Conservation (phyloP, 2,888 invertebrate genomes). For the Meloe dianella region DNA sequence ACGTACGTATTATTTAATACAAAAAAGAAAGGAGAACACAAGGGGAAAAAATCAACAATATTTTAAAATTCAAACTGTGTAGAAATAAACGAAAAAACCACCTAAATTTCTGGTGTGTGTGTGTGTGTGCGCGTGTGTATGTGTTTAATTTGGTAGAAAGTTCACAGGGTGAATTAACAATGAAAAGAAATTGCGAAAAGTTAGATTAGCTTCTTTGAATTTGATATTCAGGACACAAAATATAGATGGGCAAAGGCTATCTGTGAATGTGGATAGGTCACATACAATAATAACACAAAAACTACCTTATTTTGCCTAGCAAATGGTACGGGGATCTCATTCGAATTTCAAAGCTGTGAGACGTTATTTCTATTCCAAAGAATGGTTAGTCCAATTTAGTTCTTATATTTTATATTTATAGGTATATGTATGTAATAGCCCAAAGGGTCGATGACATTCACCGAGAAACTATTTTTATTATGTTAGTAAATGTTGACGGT, state of each 20-base stretch:
- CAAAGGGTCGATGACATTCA: conserved; percentile 14
- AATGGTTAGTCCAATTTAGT: conserved; percentile 14
- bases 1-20: not conserved
- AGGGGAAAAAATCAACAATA: conserved; percentile 16
- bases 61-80: conserved; percentile 22
- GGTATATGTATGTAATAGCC: not conserved
- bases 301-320: conserved; percentile 28
- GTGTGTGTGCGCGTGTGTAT: no score
- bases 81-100: conserved; percentile 24
- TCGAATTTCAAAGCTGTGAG: conserved; percentile 23
- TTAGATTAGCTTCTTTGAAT: conserved; percentile 33
- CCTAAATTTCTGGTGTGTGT: conserved; percentile 18
- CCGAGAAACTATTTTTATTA: conserved; percentile 15
- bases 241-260: conserved; percentile 25
- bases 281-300: conserved; percentile 17
- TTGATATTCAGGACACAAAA: conserved; percentile 30
- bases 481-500: conserved; percentile 6
- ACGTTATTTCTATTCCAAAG: conserved; percentile 14
- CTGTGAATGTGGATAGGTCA: conserved; percentile 18
- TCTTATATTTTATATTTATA: no score
- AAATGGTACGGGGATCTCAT: conserved; percentile 17
- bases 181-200: conserved; percentile 34
- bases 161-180: conserved; percentile 32
- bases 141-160: conserved; percentile 17
- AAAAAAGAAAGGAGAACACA: conserved; percentile 5